Base-by-base conservation (phyloP, 2,797 vertebrate species). In the Glyptemys insculpta region DNA sequence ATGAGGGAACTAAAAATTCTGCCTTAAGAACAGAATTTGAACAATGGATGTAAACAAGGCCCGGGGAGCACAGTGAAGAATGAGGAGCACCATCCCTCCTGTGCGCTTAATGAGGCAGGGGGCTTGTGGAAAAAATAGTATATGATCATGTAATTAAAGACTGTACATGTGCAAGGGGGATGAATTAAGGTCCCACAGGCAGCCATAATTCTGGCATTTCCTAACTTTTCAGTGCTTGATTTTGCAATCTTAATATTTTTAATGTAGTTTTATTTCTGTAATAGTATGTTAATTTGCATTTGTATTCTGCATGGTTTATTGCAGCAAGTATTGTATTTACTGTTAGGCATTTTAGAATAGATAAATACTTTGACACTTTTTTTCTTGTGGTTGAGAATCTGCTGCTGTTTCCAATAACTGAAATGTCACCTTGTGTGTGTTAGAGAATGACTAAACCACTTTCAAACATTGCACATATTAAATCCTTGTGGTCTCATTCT, bases 401-500 rank as follows among this genome's bases (percentile, higher is more conserved):
- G 84, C 59, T 87, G 80, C 59, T 79, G 81, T 90, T 96, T 87
- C 86, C 89, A 79, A 2, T 83, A 94, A 83, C 81, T 89, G 88
- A 95, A 97, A 65, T 53, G 68, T 31, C 59, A 34, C 53, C 94
- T 74, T 59, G 12, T 85, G 52, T 3, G 0, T 74, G 21, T 5
- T 93, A 34, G 83, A 86, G 47, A 31, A 3, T 85, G 79, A 84
- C 84, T 80, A 96, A 97, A 96, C 97, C 96, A 94, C 97, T 96
- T 93, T 78, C 84, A 91, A 81, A 87, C 82, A 49, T 74, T 87
- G 18, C 0, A 1, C 85, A 54, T 92, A 23, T 92, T 85, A 49
- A 76, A 76, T 52, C 62, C 96, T 95, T 9, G 91, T 96, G 96
- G 96, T 97, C 94, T 94, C 82, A 44, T 86, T 94, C 86, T 95